phyloP scores from a whole-genome alignment of 2,797 vertebrate species.

The Microctenopoma lineatum region DNA sequence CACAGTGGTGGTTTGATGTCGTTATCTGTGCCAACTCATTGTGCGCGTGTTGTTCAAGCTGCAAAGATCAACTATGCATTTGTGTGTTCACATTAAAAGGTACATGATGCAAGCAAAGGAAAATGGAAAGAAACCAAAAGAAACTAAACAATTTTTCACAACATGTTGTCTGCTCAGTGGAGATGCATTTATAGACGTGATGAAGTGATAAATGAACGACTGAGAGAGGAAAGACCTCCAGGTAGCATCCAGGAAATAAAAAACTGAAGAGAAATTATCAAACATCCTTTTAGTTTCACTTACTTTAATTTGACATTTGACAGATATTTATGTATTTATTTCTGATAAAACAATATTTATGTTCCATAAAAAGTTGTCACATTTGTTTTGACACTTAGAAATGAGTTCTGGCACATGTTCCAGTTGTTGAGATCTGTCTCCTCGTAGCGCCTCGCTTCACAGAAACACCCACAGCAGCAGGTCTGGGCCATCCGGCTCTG shows the following conservation, averaged over 20 bases:
- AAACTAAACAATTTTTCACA: neutral
- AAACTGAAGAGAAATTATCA: neutral
- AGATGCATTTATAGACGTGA: neutral
- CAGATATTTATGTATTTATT: neutral
- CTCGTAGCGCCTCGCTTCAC: conserved; percentile 43
- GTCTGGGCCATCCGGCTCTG: conserved; percentile 66
- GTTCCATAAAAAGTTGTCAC: neutral
- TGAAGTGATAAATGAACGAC: conserved; percentile 42
- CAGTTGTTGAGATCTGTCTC: conserved; percentile 20
- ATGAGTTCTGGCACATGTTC: conserved; percentile 24
- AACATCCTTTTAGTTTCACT: neutral
- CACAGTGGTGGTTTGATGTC: neutral
- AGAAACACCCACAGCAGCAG: conserved; percentile 64
- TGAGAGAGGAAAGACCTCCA: conserved; percentile 9
- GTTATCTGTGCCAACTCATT: conserved; percentile 23
- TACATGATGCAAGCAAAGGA: neutral
- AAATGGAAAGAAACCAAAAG: neutral
- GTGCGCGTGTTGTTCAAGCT: conserved; percentile 3
- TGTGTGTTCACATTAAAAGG: conserved; percentile 24
- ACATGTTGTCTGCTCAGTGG: neutral
- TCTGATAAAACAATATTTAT: neutral
- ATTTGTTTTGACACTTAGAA: neutral
- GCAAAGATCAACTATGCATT: neutral
- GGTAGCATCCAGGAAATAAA: neutral
- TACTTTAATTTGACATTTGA: neutral